Base-by-base conservation (phyloP, 2,888 invertebrate species). In the Cancer borealis region DNA sequence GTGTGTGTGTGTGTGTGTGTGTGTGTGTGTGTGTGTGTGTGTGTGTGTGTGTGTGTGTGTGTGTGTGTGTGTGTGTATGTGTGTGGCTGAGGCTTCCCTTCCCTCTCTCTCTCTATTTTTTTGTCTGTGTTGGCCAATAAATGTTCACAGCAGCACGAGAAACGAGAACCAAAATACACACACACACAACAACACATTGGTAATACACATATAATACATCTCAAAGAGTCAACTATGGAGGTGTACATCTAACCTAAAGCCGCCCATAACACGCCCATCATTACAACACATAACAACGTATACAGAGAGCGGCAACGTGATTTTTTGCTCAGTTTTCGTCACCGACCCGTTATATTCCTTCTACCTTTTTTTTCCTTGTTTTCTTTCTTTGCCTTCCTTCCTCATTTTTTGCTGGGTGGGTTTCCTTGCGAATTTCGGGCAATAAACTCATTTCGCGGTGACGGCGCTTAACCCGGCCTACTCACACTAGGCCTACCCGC, bases 351-450 rank as follows among this genome's bases (percentile, higher is more conserved):
- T 47, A 84, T 92, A 26, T 92, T 49, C 49, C 88, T 45, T 66
- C 79, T 30, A 45, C 60, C 21, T n/a, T 84, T 79, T 84, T 60
- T 47, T 45, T n/a, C 47, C 21, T 5, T 26, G 46, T 12, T 79
- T 49, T 30, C 84, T 88, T 79, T 93, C 79, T 93, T 88, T 49
- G 47, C 90, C 26, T 30, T 84, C 39, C 49, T 92, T 93, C 88
- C 90, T 93, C 49, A 88, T 89, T 92, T 92, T 90, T 66, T 89
- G 46, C 49, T n/a, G 87, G 45, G 45, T 45, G 91, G 84, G 87
- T 93, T 91, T 91, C 91, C 91, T 91, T 91, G 93, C 93, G 91
- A 93, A 93, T 93, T 60, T 91, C 30, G 91, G 93, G 93, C 91
- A 93, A 93, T 93, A 93, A 93, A 93, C 45, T 66, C 90, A 93